Percentiles rank a stretch among this genome's conserved stretches.
phyloP scores from a whole-genome alignment of 2,797 vertebrate genomes.

The Australoheros facetus region DNA sequence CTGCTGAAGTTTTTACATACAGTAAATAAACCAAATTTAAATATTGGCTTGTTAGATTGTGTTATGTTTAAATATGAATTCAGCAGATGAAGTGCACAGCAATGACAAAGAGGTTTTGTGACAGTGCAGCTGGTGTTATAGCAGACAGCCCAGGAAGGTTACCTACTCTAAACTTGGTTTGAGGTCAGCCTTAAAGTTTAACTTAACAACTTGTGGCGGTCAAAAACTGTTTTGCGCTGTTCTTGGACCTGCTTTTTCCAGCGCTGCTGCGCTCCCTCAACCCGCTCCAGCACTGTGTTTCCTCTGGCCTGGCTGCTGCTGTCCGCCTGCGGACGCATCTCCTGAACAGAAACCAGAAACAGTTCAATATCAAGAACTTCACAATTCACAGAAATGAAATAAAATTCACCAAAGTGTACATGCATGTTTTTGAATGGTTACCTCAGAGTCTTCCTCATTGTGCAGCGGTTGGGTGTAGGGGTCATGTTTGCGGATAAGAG shows the following conservation, averaged over 20 bases:
- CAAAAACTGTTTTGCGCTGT: conserved; percentile 94
- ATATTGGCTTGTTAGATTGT: background rate
- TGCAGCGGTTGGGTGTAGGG: conserved; percentile 89
- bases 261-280: conserved; percentile 94
- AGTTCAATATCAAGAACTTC: background rate
- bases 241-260: conserved; percentile 98
- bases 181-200: conserved; percentile 66
- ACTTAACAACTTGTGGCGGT: conserved; percentile 96
- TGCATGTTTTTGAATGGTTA: conserved; percentile 57
- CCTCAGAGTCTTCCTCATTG: conserved; percentile 92
- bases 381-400: background rate
- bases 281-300: conserved; percentile 91
- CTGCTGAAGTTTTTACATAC: rapidly evolving
- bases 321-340: conserved; percentile 75
- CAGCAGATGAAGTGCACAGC: conserved; percentile 3
- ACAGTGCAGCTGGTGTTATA: conserved; percentile 40
- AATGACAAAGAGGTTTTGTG: conserved; percentile 5
- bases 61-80: background rate
- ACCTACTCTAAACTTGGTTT: conserved; percentile 29
- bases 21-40: conserved; percentile 9
- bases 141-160: background rate
- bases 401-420: background rate
- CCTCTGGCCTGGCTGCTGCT: conserved; percentile 70
- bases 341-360: conserved; percentile 75
- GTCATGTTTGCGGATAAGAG: conserved; percentile 91